Conservation (phyloP, 1,140 invertebrate genomes). For the Oppia nitens region DNA sequence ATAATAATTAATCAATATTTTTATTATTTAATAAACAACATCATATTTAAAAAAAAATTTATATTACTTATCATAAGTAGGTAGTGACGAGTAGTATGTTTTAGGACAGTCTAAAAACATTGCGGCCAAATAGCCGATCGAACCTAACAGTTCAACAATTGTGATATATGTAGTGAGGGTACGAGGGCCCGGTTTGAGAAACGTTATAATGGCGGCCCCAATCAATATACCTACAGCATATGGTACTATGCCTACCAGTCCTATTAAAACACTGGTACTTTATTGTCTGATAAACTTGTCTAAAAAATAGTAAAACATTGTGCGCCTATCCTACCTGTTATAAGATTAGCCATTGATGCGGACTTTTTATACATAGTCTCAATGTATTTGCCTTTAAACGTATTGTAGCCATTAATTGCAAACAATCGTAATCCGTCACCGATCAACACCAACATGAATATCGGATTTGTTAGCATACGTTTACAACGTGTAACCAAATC, state of each 20-base stretch:
- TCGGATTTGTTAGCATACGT: constrained; percentile 43
- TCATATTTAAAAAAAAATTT: too few species aligned
- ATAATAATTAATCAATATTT: neutral
- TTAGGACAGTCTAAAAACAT: constrained; percentile 48
- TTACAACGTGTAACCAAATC: too few species aligned
- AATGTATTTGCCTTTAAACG: constrained; percentile 56
- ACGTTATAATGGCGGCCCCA: constrained; percentile 47
- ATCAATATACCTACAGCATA: constrained; percentile 48
- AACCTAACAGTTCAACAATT: constrained; percentile 42
- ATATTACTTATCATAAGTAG: too few species aligned
- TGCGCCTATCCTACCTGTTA: constrained; percentile 19
- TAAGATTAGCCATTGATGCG: constrained; percentile 41
- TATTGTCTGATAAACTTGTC: too few species aligned
- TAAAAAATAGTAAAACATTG: too few species aligned
- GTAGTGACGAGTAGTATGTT: constrained; percentile 38
- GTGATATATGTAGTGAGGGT: constrained; percentile 54
- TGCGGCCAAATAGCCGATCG: constrained; percentile 44
- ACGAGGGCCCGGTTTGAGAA: constrained; percentile 46
- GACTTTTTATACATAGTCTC: constrained; percentile 53
- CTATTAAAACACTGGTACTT: too few species aligned
- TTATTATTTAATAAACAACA: neutral
- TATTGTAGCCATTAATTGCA: constrained; percentile 52
- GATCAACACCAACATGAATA: constrained; percentile 47
- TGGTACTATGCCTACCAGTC: constrained; percentile 46
- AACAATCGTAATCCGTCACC: constrained; percentile 48